Base-by-base conservation (phyloP, 2,888 invertebrate species). In the Dimorphilus gyrociliatus region DNA sequence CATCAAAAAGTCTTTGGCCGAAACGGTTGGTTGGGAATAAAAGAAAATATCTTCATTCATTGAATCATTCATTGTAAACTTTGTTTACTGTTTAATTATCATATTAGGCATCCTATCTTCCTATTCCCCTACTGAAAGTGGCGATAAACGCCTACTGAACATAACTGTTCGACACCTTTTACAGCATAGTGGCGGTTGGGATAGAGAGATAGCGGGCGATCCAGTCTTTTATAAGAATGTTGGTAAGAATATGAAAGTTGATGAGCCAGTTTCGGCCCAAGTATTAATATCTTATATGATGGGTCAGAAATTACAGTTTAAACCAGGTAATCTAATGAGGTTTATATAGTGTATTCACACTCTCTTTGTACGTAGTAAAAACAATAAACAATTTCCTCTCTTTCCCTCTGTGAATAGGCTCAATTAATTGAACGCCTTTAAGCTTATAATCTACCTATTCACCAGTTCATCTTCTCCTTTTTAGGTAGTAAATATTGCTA, bases 181-280 rank as follows among this genome's bases (percentile, higher is more conserved):
- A 6, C 51, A 53, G 30, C 58, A 58, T 36, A 51, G 53, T 3
- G 50, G 46, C 4, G 56, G 58, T 16, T 56, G 55, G 56, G 13
- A 51, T 33, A 25, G 50, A 7, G 50, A 51, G 16, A 18, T 24
- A 16, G 47, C 36, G 2, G 50, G 49, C 1, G 54, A 55, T 33
- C 47, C 48, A 7, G 48, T 51, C 12, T 53, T 50, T 37, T 46
- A 29, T 27, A 18, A 25, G 2, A 30, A 36, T 19, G 30, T 33
- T 12, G 33, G 27, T 5, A 38, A 34, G 15, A 34, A 39, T 14
- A 30, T 31, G 10, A 26, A 29, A 18, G 33, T 29, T 4, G 32
- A 26, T 10, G 41, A 41, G 29, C 37, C 38, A 1, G 36, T 33
- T 12, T 36, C 40, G 21, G 43, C 45, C 26, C 25, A 36, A 8